Percentiles rank a stretch among this genome's conserved stretches.
Evolutionary conservation across 2,888 invertebrate species (phyloP).

Genomic region (Busseola fusca): DNA sequence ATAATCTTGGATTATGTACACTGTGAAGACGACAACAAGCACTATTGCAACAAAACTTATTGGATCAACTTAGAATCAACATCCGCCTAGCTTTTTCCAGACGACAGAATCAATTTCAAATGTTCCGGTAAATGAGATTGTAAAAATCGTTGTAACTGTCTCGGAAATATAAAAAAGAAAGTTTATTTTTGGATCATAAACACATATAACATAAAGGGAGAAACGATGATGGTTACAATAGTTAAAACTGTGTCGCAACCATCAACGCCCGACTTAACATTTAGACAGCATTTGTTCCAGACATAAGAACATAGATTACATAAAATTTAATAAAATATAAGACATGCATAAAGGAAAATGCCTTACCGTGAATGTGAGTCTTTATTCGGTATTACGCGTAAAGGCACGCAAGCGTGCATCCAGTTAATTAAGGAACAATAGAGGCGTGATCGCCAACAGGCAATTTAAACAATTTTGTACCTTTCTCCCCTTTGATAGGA

Average conservation of each 20-base stretch:
- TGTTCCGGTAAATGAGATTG: no score
- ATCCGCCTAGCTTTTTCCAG: not conserved
- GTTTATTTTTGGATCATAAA: no score
- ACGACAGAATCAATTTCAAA: not conserved
- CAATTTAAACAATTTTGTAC: slow-evolving; percentile 51
- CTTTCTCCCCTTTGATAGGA: slow-evolving; percentile 65
- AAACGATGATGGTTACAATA: no score
- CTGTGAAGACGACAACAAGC: not conserved
- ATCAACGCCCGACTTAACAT: no score
- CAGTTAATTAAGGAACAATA: slow-evolving; percentile 59
- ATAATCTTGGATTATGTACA: no score
- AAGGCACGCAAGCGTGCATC: slow-evolving; percentile 43
- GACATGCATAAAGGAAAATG: not conserved
- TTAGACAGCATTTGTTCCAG: no score
- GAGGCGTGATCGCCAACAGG: slow-evolving; percentile 55
- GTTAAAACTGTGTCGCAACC: no score
- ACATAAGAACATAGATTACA: no score
- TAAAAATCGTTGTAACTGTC: not conserved
- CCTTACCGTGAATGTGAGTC: slow-evolving; percentile 34
- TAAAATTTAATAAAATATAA: no score
- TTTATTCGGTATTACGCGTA: slow-evolving; percentile 36
- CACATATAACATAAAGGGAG: no score
- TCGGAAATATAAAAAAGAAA: no score
- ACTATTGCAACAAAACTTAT: not conserved
- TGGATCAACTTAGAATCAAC: not conserved